Conservation (phyloP, 2,888 invertebrate genomes). For the Lepetodrilus schrolli region DNA sequence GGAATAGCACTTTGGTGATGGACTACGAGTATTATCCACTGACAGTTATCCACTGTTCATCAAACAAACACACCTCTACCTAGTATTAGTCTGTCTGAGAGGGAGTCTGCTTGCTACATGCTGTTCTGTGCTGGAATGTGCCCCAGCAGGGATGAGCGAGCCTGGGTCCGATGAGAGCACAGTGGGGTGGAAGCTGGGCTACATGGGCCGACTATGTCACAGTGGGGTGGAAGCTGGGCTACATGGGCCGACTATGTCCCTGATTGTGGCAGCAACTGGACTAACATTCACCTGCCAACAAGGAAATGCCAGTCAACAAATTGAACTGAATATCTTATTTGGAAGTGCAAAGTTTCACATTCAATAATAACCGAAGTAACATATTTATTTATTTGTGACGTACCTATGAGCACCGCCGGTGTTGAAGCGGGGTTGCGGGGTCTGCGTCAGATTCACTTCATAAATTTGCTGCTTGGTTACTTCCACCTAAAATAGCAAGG, state of each 20-base stretch:
- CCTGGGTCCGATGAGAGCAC: too few species aligned
- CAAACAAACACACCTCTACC: not conserved
- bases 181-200: too few species aligned
- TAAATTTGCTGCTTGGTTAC: constrained; percentile 65
- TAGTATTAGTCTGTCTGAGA: not conserved
- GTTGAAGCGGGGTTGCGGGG: constrained; percentile 14
- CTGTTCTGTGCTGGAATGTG: not conserved
- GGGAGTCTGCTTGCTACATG: not conserved
- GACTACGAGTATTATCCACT: not conserved
- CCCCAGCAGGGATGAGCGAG: too few species aligned
- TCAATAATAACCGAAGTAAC: too few species aligned
- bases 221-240: not conserved
- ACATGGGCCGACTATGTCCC: constrained; percentile 11
- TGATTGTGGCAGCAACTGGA: not conserved
- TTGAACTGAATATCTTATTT: too few species aligned
- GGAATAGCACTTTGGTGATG: constrained; percentile 23
- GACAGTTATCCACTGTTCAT: not conserved
- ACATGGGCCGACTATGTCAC: not conserved
- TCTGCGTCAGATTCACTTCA: constrained; percentile 54
- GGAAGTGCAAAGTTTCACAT: too few species aligned
- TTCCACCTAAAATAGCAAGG: constrained; percentile 54
- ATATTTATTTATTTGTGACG: too few species aligned
- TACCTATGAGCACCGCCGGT: too few species aligned
- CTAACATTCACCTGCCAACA: constrained; percentile 4
- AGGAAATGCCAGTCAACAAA: too few species aligned